Conservation (phyloP, 2,113 vertebrate species). For the Cynopterus brachyotis region DNA sequence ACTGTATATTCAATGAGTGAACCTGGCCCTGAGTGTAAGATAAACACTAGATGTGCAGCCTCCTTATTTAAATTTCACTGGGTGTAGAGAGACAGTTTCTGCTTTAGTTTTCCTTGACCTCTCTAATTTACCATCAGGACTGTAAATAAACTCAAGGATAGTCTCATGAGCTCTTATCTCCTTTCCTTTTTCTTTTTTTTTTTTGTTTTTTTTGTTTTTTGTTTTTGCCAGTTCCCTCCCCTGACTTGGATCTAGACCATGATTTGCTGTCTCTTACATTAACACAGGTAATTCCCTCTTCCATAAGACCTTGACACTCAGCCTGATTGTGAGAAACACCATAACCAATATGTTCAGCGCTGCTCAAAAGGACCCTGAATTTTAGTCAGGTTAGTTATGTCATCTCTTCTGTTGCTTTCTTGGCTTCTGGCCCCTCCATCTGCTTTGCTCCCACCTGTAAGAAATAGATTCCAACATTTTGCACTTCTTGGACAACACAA, state of each 20-base stretch:
- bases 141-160: neutral
- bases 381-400: neutral
- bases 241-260: neutral
- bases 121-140: neutral
- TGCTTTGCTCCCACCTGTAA: neutral
- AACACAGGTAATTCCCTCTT: neutral
- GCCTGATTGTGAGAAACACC: neutral
- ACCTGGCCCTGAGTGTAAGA: rapidly evolving
- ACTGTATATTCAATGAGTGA: neutral
- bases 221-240: neutral
- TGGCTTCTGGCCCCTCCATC: neutral
- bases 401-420: neutral
- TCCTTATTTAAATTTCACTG: neutral
- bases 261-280: neutral
- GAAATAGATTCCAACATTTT: neutral
- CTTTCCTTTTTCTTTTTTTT: neutral
- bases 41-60: neutral
- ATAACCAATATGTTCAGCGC: neutral
- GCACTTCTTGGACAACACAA: neutral
- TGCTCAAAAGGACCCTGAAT: neutral
- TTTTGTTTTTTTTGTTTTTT: neutral
- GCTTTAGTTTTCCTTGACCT: neutral
- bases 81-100: neutral
- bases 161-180: neutral
- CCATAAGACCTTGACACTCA: neutral